phyloP scores from a whole-genome alignment of 92 coral and sea anemone genomes.

The Epizoanthus stellaris region DNA sequence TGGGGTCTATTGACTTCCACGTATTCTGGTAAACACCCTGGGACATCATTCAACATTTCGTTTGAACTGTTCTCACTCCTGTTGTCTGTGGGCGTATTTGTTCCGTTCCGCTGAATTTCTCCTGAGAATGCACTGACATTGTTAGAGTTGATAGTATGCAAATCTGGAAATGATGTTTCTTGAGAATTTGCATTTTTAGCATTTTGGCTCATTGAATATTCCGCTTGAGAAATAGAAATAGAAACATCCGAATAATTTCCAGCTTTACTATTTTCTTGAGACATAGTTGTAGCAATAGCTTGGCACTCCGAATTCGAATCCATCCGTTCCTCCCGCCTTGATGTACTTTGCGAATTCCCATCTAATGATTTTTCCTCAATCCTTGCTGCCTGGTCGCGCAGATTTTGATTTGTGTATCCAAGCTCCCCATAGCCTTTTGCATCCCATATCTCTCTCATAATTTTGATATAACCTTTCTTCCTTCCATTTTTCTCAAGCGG shows the following conservation, averaged over 20 bases:
- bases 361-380: slow-evolving; percentile 37
- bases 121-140: slow-evolving; percentile 29
- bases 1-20: slow-evolving; percentile 21
- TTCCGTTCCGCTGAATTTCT: slow-evolving; percentile 26
- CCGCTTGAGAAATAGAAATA: slow-evolving; percentile 21
- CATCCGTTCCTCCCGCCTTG: slow-evolving; percentile 20
- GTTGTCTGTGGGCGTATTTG: slow-evolving; percentile 14
- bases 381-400: slow-evolving; percentile 63
- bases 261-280: slow-evolving; percentile 28
- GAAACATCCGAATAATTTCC: slow-evolving; percentile 17
- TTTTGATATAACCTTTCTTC: slow-evolving; percentile 41
- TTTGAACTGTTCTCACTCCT: slow-evolving; percentile 25
- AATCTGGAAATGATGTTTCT: slow-evolving; percentile 28
- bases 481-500: slow-evolving; percentile 51
- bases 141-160: slow-evolving; percentile 17
- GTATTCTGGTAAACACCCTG: slow-evolving; percentile 26
- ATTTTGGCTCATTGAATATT: slow-evolving; percentile 28
- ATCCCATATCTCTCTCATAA: slow-evolving; percentile 51
- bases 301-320: slow-evolving; percentile 29
- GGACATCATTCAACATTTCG: slow-evolving; percentile 31
- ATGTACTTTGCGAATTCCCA: slow-evolving; percentile 32
- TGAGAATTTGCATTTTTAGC: slow-evolving; percentile 14
- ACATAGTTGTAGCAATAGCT: slow-evolving; percentile 19
- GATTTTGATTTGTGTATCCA: slow-evolving; percentile 43
- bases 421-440: slow-evolving; percentile 52